Evolutionary conservation across 2,888 invertebrate species (phyloP).

Genomic region (Mythimna lalbum): DNA sequence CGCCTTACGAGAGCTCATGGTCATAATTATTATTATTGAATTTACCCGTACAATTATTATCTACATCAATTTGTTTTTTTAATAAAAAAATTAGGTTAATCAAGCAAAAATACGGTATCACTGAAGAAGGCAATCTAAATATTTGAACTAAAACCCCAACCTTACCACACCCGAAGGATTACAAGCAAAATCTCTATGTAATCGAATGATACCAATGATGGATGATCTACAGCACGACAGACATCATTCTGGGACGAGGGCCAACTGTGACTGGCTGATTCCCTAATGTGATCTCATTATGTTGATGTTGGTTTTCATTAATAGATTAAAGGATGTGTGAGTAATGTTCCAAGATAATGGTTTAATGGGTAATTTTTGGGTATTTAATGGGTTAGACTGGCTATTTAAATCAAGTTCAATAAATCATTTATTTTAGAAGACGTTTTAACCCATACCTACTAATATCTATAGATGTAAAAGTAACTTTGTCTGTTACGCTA

Average conservation of each 20-base stretch:
- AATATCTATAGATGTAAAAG: too few relatives aligned
- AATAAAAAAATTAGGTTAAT: background rate
- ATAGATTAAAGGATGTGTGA: slow-evolving; percentile 40
- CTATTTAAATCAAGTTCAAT: background rate
- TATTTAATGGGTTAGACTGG: background rate
- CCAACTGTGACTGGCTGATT: slow-evolving; percentile 58
- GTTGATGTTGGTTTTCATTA: slow-evolving; percentile 51
- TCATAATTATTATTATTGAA: too few relatives aligned
- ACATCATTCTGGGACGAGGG: slow-evolving; percentile 30
- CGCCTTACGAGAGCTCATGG: too few relatives aligned
- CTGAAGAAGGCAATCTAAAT: slow-evolving; percentile 16
- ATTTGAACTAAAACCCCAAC: slow-evolving; percentile 38
- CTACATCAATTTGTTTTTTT: background rate
- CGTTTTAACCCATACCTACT: too few relatives aligned
- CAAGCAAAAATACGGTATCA: slow-evolving; percentile 3
- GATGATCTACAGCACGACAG: slow-evolving; percentile 29
- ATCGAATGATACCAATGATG: slow-evolving; percentile 56
- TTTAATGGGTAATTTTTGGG: slow-evolving; percentile 11
- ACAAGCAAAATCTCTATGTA: slow-evolving; percentile 59
- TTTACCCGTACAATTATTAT: too few relatives aligned
- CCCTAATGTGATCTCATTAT: slow-evolving; percentile 50
- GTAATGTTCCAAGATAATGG: slow-evolving; percentile 27
- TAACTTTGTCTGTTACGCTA: too few relatives aligned
- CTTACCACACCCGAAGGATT: slow-evolving; percentile 52
- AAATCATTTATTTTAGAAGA: too few relatives aligned